phyloP scores from a whole-genome alignment of 2,888 invertebrate genomes.

The Trachelus iudaicus region DNA sequence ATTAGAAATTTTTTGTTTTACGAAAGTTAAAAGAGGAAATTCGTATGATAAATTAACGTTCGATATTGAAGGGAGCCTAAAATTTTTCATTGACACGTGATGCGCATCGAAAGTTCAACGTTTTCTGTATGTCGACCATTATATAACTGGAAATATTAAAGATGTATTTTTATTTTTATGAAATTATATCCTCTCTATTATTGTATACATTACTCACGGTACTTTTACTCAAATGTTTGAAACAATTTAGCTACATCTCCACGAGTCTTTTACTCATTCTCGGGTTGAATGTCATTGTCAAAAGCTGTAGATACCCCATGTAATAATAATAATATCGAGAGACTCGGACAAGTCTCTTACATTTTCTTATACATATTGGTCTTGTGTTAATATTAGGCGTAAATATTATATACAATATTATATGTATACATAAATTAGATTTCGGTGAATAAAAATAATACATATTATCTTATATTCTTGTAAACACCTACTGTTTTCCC shows the following conservation, averaged over 20 bases:
- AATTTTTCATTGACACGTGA: background rate
- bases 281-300: background rate
- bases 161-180: background rate
- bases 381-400: background rate
- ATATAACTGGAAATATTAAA: background rate
- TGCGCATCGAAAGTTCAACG: background rate
- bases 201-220: background rate
- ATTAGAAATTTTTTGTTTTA: background rate
- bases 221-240: background rate
- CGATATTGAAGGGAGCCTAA: background rate
- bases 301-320: conserved; percentile 6
- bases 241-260: background rate
- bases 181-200: background rate
- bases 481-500: background rate
- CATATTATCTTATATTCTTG: background rate
- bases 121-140: background rate
- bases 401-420: background rate
- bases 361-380: conserved; percentile 2
- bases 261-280: background rate
- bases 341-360: background rate
- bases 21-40: background rate
- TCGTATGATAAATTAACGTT: background rate
- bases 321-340: background rate
- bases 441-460: background rate
- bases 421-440: background rate